A percentile compares a stretch with the other conserved stretches of the same genome.
phyloP scores from a whole-genome alignment of 2,888 invertebrate species.

The Stegana nigrithorax region DNA sequence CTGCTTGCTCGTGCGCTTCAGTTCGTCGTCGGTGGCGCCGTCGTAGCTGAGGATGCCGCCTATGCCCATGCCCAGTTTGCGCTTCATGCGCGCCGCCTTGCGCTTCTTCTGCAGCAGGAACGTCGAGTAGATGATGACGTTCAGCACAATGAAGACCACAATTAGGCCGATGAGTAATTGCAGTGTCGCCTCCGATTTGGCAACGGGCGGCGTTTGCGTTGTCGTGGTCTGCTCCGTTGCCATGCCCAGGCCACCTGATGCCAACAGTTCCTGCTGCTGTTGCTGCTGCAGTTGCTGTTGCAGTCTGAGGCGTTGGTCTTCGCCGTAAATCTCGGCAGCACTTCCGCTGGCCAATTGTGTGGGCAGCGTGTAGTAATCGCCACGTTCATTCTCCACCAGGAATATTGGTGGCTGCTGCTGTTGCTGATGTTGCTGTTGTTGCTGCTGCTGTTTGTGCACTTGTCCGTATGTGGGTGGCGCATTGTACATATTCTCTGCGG shows the following conservation, averaged over 20 bases:
- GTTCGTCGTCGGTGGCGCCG: constrained; percentile 66
- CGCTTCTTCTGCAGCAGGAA: constrained; percentile 63
- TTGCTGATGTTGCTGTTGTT: constrained; percentile 18
- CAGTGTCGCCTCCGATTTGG: constrained; percentile 74
- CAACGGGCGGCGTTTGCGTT: constrained; percentile 59
- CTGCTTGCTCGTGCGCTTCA: constrained; percentile 53
- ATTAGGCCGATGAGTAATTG: constrained; percentile 76
- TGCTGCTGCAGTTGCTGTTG: neutral
- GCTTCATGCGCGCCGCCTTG: constrained; percentile 51
- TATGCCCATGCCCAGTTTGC: constrained; percentile 60
- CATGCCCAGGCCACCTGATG: constrained; percentile 14
- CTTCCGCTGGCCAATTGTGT: neutral
- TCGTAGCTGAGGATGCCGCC: constrained; percentile 64
- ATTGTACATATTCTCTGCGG: constrained; percentile 66
- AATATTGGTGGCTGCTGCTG: constrained; percentile 43
- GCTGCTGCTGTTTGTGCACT: constrained; percentile 38
- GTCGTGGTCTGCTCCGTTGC: constrained; percentile 26
- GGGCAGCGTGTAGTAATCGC: constrained; percentile 17
- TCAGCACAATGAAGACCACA: constrained; percentile 78
- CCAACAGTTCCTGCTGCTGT: constrained; percentile 15
- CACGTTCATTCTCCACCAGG: constrained; percentile 33
- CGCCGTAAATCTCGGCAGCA: neutral
- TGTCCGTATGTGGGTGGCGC: constrained; percentile 66
- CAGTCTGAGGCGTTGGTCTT: neutral
- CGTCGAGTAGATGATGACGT: constrained; percentile 70